Evolutionary conservation across 2,113 vertebrate genomes (phyloP).

Genomic region (Todiramphus chloris): DNA sequence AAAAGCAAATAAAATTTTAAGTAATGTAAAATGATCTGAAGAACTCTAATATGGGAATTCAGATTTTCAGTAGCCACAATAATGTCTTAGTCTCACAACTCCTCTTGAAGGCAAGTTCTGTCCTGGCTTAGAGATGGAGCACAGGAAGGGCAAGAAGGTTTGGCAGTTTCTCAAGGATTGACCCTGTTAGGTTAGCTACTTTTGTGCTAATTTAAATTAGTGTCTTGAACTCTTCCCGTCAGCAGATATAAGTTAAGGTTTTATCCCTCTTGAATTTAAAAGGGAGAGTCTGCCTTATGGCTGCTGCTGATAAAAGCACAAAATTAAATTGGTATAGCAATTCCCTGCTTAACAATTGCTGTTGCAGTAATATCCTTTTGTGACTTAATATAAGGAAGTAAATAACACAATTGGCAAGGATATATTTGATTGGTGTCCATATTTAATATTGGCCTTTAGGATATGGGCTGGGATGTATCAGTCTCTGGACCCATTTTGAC

Average conservation of each 20-base stretch:
- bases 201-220: background rate
- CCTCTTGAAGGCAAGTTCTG: background rate
- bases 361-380: background rate
- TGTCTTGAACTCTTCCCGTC: background rate
- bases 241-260: background rate
- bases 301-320: background rate
- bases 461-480: background rate
- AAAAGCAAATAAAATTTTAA: background rate
- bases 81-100: background rate
- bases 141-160: background rate
- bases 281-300: background rate
- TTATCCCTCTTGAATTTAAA: background rate
- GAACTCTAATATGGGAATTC: background rate
- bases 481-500: background rate
- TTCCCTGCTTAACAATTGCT: background rate
- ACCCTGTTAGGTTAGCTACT: background rate
- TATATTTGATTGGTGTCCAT: background rate
- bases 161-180: background rate
- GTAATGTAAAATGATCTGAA: background rate
- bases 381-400: background rate
- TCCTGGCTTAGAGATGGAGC: background rate
- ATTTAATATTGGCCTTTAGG: background rate
- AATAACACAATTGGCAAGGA: background rate
- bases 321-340: background rate
- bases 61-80: background rate